Conservation (phyloP, 2,797 vertebrate species). For the Takifugu rubripes region DNA sequence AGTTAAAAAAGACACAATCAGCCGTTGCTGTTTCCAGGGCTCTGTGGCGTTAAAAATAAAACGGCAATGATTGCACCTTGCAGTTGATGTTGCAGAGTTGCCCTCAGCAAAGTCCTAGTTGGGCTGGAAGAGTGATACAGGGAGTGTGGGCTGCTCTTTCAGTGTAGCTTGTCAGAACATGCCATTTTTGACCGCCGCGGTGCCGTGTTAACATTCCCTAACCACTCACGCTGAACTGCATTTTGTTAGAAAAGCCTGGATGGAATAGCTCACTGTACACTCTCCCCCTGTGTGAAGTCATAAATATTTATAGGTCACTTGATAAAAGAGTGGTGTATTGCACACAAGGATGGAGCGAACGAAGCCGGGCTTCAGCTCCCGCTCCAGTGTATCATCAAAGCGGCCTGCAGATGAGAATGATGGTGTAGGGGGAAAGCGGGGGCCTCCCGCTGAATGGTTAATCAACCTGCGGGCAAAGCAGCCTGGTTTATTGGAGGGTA, state of each 20-base stretch:
- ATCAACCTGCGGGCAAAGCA: constrained; percentile 36
- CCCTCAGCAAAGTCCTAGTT: background rate
- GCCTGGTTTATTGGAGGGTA: constrained; percentile 14
- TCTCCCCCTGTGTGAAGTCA: constrained; percentile 20
- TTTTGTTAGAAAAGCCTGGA: constrained; percentile 24
- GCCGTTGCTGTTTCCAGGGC: background rate
- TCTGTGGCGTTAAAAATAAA: background rate
- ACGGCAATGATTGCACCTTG: background rate
- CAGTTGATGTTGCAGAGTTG: background rate
- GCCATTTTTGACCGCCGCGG: constrained; percentile 14
- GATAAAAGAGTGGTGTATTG: constrained; percentile 42
- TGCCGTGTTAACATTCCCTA: constrained; percentile 16
- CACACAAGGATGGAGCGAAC: constrained; percentile 36
- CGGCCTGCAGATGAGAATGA: constrained; percentile 29
- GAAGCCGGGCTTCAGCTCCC: constrained; percentile 20
- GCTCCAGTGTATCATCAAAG: constrained; percentile 58
- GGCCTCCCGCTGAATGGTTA: constrained; percentile 41
- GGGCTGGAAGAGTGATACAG: background rate
- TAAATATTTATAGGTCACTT: constrained; percentile 58
- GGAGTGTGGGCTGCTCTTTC: constrained; percentile 16
- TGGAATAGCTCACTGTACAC: constrained; percentile 38
- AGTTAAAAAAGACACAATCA: background rate
- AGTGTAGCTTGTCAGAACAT: background rate
- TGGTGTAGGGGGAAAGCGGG: constrained; percentile 14
- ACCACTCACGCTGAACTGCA: constrained; percentile 39